Evolutionary conservation across 2,888 invertebrate species (phyloP).

Genomic region (Oscheius sp.): DNA sequence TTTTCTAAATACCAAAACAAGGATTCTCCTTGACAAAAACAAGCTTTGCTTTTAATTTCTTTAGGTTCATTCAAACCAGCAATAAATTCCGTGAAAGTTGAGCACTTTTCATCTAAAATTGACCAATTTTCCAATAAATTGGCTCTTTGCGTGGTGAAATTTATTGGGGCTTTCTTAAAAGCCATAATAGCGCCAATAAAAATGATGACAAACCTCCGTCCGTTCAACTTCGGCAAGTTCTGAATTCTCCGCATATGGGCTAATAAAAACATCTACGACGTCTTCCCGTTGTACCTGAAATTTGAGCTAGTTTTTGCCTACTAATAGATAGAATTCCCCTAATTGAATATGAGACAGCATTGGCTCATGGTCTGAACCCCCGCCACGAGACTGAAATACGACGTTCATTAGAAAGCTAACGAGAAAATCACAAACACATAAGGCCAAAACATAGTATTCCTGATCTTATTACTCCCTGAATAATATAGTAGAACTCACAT

Average conservation of each 20-base stretch:
- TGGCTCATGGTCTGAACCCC: background rate
- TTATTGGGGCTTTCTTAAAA: no score
- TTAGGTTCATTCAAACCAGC: no score
- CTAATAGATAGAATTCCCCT: background rate
- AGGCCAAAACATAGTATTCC: background rate
- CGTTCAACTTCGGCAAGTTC: conserved; percentile 54
- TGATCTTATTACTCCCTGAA: background rate
- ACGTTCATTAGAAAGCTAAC: background rate
- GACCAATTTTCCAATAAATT: no score
- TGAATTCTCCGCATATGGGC: conserved; percentile 51
- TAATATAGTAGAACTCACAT: conserved; percentile 39
- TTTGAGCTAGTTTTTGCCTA: background rate
- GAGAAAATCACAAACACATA: background rate
- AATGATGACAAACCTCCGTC: conserved; percentile 37
- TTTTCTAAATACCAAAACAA: no score
- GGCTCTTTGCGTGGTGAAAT: no score
- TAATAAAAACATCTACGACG: conserved; percentile 55
- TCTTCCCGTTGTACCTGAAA: conserved; percentile 54
- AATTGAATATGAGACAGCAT: background rate
- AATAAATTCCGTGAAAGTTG: no score
- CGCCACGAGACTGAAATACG: background rate
- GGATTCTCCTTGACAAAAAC: no score
- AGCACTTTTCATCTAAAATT: no score
- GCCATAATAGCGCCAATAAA: no score
- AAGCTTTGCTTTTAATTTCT: no score